These are phyloP conservation scores for Pteronura brasiliensis DNA, from an alignment of 2,113 vertebrate species.

Conservation along the genomic window DNA sequence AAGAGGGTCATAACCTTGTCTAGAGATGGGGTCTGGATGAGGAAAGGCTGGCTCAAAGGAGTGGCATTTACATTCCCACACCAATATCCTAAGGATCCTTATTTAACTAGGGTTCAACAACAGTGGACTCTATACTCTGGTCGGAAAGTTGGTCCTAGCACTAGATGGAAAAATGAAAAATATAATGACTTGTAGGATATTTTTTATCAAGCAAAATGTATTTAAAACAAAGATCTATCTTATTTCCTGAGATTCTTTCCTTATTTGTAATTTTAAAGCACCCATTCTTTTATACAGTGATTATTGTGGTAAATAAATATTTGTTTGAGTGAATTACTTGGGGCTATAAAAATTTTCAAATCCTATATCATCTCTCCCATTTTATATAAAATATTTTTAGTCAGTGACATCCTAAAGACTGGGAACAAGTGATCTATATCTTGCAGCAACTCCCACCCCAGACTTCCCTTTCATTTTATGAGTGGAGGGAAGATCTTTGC, in stretches of 20 bases:
- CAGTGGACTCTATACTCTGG: background rate
- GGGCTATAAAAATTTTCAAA: background rate
- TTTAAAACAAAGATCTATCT: background rate
- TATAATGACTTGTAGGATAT: background rate
- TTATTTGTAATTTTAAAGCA: background rate
- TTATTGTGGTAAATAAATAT: background rate
- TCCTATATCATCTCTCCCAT: background rate
- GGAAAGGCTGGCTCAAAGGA: background rate
- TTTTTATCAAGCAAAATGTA: background rate
- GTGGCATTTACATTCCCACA: background rate
- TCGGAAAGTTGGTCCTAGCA: background rate
- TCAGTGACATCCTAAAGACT: background rate
- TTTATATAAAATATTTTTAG: conserved; percentile 30
- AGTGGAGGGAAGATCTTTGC: background rate
- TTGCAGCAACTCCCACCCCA: background rate
- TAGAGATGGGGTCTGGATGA: background rate
- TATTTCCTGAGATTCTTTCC: background rate
- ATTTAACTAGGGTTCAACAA: background rate
- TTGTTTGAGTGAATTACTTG: background rate
- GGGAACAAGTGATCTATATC: background rate
- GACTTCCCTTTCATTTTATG: background rate
- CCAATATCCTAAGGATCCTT: background rate
- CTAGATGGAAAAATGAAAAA: background rate
- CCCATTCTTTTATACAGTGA: background rate
- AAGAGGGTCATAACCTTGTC: background rate